Evolutionary conservation across 2,113 vertebrate genomes (phyloP), one percentile per base, ranked within the genome.

Genomic region (Hucho hucho): DNA sequence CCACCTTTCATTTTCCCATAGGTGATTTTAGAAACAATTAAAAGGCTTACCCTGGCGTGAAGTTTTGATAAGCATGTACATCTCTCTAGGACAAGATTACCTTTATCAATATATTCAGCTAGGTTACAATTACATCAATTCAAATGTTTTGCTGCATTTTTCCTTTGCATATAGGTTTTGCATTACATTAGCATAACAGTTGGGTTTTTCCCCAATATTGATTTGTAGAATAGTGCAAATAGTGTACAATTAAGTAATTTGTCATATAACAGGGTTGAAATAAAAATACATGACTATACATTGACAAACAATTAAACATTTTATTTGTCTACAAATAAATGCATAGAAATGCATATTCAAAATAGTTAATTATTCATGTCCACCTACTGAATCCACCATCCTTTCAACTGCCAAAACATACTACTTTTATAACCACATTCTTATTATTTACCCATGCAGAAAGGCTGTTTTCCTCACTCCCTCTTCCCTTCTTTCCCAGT

Each of bases 281-380:
- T 53, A 25, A 20, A 3, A 16, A 58, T 20, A 25, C 26, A 73
- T 66, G 22, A 24, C 64, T 20, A 18, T 6, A 13, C 20, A 59
- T 59, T 59, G 64, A 46, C 1, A 72, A 74, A 80, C 49, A 72
- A 71, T 81, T 84, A 86, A 85, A 89, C 86, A 79, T 75, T 91
- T 90, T 91, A 89, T 86, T 89, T 70, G 75, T 76, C 74, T 20
- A 80, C 49, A 85, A 73, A 84, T 70, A 76, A 80, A 78, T 59
- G 22, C 28, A n/a, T 78, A 84, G 73, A 76, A 80, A 78, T 59
- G 22, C 28, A n/a, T 78, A 61, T 69, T 79, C 65, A 47, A 59
- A 49, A 84, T 61, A 58, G 61, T 83, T 82, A 79, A 84, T 74
- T 81, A 74, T 79, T 74, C 65, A 61, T 26, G 16, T 67, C 32